phyloP scores from a whole-genome alignment of 2,888 invertebrate genomes.

The Luperina nickerlii region DNA sequence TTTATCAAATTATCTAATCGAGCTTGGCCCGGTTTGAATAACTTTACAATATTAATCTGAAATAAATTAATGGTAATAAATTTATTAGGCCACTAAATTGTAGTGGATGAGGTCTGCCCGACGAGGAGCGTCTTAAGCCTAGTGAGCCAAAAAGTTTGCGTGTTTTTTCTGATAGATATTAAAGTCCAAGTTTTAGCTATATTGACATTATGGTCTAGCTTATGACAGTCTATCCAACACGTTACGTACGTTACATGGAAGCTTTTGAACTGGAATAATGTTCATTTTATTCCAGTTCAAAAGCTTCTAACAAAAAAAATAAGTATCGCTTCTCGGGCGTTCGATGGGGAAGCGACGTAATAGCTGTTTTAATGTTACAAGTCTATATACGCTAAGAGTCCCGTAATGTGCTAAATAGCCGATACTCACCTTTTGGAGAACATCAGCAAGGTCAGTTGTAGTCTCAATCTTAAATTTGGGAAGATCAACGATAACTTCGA shows the following conservation, averaged over 20 bases:
- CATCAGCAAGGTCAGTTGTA: conserved; percentile 91
- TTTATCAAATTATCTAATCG: conserved; percentile 92
- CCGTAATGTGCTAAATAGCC: not conserved
- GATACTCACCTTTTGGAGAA: conserved; percentile 90
- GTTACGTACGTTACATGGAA: not conserved
- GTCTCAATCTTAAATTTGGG: conserved; percentile 96
- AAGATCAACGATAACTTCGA: conserved; percentile 91
- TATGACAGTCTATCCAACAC: not conserved
- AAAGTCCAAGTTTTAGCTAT: not conserved
- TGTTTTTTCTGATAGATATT: not conserved
- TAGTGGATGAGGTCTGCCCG: too few relatives aligned
- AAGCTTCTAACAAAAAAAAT: not conserved
- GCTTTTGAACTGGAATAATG: not conserved
- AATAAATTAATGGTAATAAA: conserved; percentile 14
- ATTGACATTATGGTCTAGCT: not conserved
- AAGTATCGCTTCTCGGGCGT: not conserved
- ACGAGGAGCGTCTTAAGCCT: not conserved
- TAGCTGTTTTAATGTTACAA: too few relatives aligned
- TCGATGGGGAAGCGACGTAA: not conserved
- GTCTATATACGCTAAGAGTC: not conserved
- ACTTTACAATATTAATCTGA: conserved; percentile 74
- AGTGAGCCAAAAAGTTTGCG: not conserved
- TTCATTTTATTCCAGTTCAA: not conserved
- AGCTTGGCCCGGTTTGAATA: conserved; percentile 83
- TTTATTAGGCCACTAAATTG: not conserved